Base-by-base conservation (phyloP, 2,888 invertebrate species). In the Agrilus biguttatus region DNA sequence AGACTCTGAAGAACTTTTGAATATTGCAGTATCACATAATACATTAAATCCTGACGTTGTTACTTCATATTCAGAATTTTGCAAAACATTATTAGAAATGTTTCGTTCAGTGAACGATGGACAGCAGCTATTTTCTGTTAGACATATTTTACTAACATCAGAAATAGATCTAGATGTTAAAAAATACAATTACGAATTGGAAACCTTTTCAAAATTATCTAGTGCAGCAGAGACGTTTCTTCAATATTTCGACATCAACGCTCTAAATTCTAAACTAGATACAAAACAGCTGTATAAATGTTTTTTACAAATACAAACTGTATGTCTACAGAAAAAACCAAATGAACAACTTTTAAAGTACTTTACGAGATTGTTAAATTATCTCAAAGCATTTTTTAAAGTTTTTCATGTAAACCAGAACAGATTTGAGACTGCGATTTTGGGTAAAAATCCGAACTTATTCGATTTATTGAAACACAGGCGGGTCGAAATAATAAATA, bases 401-500 rank as follows among this genome's bases (percentile, higher is more conserved):
- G 56, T 75, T 17, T 54, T 62, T 4, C 61, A 57, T 40, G 55
- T 63, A 6, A 63, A 65, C 51, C 49, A 55, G 21, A 59, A 65
- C 44, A 56, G 56, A 28, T 57, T 58, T 2, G 55, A 60, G 37
- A 48, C 63, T n/a, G 50, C 65, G 33, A 54, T 63, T 1, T 52
- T 56, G 33, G 60, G 58, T 3, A 58, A 69, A 45, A 54, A 63
- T 1, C 52, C 57, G 8, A 62, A 65, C 2, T 73, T 72, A 51
- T 76, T 77, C 45, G 65, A 71, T 23, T 62, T 77, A 8, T 56
- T 78, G 21, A 68, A 71, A 35, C 64, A 65, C 46, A 70, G 70
- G 53, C 66, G 79, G 8, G 74, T 75, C 43, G 71, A 75, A 50
- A 70, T 80, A 43, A 75, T 80, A 49, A 78, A 80, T 2, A 74